A percentile compares a stretch with the other conserved stretches of the same genome.
Evolutionary conservation across 2,888 invertebrate genomes (phyloP).

Genomic region (Tetanocera ferruginea): DNA sequence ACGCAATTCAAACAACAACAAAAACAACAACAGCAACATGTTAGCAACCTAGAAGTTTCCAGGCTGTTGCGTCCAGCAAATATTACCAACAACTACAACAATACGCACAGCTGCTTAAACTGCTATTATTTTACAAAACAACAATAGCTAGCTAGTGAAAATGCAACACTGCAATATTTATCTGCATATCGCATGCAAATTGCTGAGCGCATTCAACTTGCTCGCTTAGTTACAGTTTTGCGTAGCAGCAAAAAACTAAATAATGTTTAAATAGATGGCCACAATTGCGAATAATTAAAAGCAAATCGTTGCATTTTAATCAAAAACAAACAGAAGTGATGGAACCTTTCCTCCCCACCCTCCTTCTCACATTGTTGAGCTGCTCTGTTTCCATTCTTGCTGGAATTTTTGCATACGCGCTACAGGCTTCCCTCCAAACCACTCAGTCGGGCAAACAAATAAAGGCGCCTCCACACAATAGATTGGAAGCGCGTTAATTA

Average conservation of each 20-base stretch:
- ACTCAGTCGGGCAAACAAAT: background rate
- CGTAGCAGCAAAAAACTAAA: background rate
- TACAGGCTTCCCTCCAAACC: background rate
- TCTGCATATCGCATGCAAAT: constrained; percentile 35
- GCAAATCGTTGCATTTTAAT: constrained; percentile 14
- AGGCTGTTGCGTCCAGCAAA: background rate
- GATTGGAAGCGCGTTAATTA: constrained; percentile 21
- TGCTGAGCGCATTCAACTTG: constrained; percentile 19
- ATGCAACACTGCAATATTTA: constrained; percentile 28
- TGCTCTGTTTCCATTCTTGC: background rate
- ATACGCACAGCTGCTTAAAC: background rate
- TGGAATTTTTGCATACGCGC: too few species aligned
- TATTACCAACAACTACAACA: background rate
- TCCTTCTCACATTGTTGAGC: background rate
- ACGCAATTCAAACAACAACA: background rate
- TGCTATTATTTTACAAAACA: background rate
- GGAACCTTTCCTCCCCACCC: background rate
- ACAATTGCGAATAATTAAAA: constrained; percentile 24
- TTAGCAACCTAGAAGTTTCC: constrained; percentile 5
- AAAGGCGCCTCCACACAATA: constrained; percentile 12
- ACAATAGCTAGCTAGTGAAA: background rate
- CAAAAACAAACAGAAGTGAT: background rate
- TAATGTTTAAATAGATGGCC: background rate
- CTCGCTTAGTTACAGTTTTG: background rate
- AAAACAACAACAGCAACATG: constrained; percentile 3